phyloP scores from a whole-genome alignment of 2,113 vertebrate species.

The Pycnonotus jocosus region DNA sequence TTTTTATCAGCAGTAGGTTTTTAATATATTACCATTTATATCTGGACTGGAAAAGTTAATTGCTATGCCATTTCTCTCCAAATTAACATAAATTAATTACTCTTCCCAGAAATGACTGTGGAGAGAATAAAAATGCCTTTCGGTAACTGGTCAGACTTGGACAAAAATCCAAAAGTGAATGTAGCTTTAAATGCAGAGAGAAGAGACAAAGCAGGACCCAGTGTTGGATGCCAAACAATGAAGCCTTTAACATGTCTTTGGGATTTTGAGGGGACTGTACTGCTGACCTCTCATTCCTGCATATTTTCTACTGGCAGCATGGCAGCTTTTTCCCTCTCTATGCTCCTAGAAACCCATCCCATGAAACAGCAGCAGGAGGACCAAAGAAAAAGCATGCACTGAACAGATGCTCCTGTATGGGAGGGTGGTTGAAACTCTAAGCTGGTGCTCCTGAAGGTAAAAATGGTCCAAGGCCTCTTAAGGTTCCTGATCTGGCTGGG shows the following conservation, averaged over 20 bases:
- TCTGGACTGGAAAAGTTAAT: conserved; percentile 35
- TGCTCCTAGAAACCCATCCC: neutral
- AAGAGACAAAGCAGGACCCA: conserved; percentile 34
- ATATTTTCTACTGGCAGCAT: neutral
- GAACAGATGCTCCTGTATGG: neutral
- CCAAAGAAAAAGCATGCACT: neutral
- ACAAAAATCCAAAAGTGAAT: neutral
- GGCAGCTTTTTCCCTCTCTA: neutral
- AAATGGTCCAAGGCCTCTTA: neutral
- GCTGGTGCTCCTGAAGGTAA: neutral
- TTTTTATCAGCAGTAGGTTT: neutral
- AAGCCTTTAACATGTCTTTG: conserved; percentile 28
- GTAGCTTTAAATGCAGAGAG: conserved; percentile 9
- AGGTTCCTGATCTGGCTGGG: neutral
- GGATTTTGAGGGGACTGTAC: conserved; percentile 16
- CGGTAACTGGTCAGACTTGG: conserved; percentile 20
- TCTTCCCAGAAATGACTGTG: conserved; percentile 1
- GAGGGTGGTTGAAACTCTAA: neutral
- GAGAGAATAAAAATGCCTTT: conserved; percentile 38
- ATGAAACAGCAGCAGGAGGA: neutral
- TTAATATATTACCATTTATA: neutral
- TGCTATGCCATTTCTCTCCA: neutral
- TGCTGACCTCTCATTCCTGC: conserved; percentile 60
- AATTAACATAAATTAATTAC: conserved; percentile 42
- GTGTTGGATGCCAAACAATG: conserved; percentile 27